Conservation (phyloP, 2,888 invertebrate genomes). For the Parascotia fuliginaria region DNA sequence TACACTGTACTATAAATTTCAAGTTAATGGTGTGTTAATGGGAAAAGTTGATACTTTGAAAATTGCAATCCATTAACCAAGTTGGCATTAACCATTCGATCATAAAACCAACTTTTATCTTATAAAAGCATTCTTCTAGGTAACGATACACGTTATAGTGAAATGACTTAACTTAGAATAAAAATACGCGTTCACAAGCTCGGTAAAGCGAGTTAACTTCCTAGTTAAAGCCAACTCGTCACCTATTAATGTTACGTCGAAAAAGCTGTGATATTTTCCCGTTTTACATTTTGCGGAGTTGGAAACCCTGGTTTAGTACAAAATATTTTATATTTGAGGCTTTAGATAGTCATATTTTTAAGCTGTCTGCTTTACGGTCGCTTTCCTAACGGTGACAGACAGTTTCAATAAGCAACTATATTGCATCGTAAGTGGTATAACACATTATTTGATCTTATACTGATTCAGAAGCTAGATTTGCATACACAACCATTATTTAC, state of each 20-base stretch:
- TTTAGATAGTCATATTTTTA: neutral
- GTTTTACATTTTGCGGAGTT: constrained; percentile 7
- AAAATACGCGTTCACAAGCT: constrained; percentile 5
- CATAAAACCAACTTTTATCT: constrained; percentile 52
- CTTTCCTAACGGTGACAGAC: neutral
- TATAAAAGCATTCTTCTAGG: constrained; percentile 37
- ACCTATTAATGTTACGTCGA: constrained; percentile 23
- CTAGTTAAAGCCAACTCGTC: constrained; percentile 19
- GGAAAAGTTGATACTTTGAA: constrained; percentile 33
- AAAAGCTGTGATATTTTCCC: constrained; percentile 14
- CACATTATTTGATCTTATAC: neutral
- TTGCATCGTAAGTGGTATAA: neutral
- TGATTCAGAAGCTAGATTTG: neutral
- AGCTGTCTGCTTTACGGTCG: neutral
- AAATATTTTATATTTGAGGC: neutral
- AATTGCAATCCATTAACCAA: constrained; percentile 34
- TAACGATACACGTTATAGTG: constrained; percentile 11
- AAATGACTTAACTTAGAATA: constrained; percentile 20
- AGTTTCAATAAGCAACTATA: neutral
- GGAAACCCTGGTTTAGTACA: neutral
- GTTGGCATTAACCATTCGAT: constrained; percentile 43
- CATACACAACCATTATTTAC: neutral
- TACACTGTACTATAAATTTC: constrained; percentile 5
- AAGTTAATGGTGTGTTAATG: constrained; percentile 29
- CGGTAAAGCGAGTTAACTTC: neutral